Conservation (phyloP, 2,113 vertebrate genomes). For the Leptocoma aspasia region DNA sequence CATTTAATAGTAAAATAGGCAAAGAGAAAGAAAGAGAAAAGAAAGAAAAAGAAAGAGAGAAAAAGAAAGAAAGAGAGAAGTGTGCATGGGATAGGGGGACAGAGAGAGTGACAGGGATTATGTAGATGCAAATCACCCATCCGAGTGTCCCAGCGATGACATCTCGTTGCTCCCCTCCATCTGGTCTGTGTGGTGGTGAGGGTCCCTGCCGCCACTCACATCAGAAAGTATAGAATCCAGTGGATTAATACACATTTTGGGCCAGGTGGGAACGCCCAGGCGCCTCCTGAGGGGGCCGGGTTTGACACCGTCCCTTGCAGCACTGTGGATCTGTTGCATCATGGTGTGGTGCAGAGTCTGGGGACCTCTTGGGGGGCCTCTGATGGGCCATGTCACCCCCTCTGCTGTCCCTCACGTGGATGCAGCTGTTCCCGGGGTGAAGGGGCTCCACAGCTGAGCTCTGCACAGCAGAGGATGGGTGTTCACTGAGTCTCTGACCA, state of each 20-base stretch:
- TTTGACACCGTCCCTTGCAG: no score
- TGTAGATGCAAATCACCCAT: not conserved
- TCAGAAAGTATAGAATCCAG: not conserved
- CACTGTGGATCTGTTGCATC: no score
- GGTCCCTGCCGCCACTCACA: accelerated
- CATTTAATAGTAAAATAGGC: not conserved
- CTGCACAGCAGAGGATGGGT: not conserved
- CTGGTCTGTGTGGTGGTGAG: not conserved
- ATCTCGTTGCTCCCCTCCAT: not conserved
- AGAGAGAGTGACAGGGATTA: not conserved
- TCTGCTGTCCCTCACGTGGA: not conserved
- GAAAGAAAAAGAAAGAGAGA: no score
- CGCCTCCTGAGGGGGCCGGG: no score
- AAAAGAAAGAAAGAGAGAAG: not conserved
- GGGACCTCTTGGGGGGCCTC: no score
- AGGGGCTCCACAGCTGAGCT: not conserved
- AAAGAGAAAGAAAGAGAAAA: not conserved
- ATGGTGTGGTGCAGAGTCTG: no score
- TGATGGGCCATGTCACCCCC: not conserved
- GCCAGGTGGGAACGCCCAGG: not conserved
- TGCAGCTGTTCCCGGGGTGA: not conserved
- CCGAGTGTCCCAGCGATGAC: accelerated
- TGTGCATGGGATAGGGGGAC: no score
- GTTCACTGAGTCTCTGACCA: not conserved
- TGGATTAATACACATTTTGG: no score